Conservation (phyloP, 2,888 invertebrate genomes). For the Oeneis ivallda region DNA sequence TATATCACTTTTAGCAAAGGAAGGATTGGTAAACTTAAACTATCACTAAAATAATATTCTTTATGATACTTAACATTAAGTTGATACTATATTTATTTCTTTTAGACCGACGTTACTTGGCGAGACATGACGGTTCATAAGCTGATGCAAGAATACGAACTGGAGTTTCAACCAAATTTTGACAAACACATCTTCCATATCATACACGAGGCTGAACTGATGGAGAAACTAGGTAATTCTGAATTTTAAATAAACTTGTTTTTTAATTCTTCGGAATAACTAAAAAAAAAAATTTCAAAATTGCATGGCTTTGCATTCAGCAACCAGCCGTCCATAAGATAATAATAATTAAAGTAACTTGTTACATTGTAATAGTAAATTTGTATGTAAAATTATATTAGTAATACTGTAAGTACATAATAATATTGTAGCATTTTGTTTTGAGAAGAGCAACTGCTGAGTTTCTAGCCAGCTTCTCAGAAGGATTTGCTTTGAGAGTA, state of each 20-base stretch:
- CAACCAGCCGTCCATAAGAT: too few relatives aligned
- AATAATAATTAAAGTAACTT: too few relatives aligned
- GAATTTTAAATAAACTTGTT: neutral
- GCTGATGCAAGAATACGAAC: conserved; percentile 84
- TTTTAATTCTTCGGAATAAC: neutral
- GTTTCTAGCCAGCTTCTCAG: too few relatives aligned
- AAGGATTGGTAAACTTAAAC: conserved; percentile 61
- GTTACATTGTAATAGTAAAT: too few relatives aligned
- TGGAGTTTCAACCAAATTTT: conserved; percentile 86
- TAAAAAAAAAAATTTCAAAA: too few relatives aligned
- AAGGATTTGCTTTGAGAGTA: too few relatives aligned
- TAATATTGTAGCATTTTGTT: too few relatives aligned
- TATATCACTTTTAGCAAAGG: conserved; percentile 69
- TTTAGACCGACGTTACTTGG: conserved; percentile 83
- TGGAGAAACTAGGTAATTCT: conserved; percentile 85
- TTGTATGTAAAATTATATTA: too few relatives aligned
- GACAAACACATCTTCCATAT: conserved; percentile 84
- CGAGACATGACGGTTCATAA: conserved; percentile 85
- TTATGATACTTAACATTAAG: too few relatives aligned
- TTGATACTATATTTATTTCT: conserved; percentile 10
- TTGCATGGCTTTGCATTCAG: too few relatives aligned
- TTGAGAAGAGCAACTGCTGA: too few relatives aligned
- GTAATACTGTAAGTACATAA: too few relatives aligned
- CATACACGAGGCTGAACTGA: conserved; percentile 87
- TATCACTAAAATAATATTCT: neutral